Conservation (phyloP, 37 sponge, comb jelly and placozoan species). For the Haliclona indistincta region DNA sequence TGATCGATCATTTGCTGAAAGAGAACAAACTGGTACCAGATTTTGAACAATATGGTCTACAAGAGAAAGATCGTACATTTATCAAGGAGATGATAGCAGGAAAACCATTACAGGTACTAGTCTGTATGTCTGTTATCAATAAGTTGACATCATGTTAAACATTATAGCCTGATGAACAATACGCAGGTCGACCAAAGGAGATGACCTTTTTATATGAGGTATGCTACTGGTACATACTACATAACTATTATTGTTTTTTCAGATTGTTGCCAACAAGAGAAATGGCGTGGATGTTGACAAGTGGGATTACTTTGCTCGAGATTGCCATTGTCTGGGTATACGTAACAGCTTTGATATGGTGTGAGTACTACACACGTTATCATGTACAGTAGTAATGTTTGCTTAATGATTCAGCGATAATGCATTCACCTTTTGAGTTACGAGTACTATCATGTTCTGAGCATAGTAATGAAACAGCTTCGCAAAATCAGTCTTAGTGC, state of each 20-base stretch:
- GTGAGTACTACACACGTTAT: no score
- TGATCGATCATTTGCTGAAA: slow-evolving; percentile 84
- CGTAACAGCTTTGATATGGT: slow-evolving; percentile 84
- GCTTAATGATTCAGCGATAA: no score
- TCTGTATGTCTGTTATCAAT: no score
- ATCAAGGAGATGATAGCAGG: slow-evolving; percentile 89
- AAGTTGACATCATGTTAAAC: no score
- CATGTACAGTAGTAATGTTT: no score
- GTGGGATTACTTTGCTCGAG: slow-evolving; percentile 98
- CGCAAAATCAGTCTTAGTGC: no score
- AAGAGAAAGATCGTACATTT: slow-evolving; percentile 77
- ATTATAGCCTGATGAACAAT: no score
- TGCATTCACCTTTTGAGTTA: no score
- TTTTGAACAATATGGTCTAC: slow-evolving; percentile 62
- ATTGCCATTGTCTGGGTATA: slow-evolving; percentile 89
- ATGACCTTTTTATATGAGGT: slow-evolving; percentile 98
- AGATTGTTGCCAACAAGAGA: slow-evolving; percentile 95
- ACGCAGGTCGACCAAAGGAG: slow-evolving; percentile 65
- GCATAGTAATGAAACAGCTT: no score
- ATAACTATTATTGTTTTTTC: background rate
- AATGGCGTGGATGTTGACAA: slow-evolving; percentile 98
- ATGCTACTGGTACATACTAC: no score
- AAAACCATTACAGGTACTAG: slow-evolving; percentile 11
- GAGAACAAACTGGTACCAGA: slow-evolving; percentile 47
- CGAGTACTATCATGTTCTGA: no score